Evolutionary conservation across 2,113 vertebrate genomes (phyloP).

Genomic region (Anolis carolinensis): DNA sequence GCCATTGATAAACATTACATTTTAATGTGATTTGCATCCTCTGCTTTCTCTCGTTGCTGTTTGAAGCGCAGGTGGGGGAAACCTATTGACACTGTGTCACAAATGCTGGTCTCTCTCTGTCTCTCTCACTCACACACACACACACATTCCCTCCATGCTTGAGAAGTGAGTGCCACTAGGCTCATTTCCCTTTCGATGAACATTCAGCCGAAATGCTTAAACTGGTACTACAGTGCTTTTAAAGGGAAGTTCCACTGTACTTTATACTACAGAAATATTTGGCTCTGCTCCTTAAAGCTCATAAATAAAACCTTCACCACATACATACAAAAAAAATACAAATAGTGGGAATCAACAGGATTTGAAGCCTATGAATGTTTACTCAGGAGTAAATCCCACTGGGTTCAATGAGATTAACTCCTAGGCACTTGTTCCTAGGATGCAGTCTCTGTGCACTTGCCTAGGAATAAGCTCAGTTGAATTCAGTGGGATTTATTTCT

Average conservation of each 20-base stretch:
- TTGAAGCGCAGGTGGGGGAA: background rate
- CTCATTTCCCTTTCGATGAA: constrained; percentile 76
- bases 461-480: background rate
- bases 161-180: constrained; percentile 80
- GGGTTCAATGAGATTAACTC: background rate
- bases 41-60: constrained; percentile 37
- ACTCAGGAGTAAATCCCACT: background rate
- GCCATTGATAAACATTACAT: constrained; percentile 93
- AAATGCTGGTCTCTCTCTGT: constrained; percentile 83
- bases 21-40: constrained; percentile 87
- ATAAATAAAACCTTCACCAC: background rate
- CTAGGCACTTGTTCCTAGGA: background rate
- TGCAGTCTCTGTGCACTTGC: background rate
- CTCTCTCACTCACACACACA: constrained; percentile 41
- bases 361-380: background rate
- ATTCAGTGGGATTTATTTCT: background rate
- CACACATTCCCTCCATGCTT: constrained; percentile 76
- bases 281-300: constrained; percentile 61
- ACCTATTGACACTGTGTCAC: constrained; percentile 83
- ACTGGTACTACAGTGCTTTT: constrained; percentile 69
- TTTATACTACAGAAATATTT: constrained; percentile 54
- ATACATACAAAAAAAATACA: background rate
- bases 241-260: constrained; percentile 8
- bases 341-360: background rate
- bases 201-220: constrained; percentile 73